Evolutionary conservation across 1,140 invertebrate genomes (phyloP), one percentile per base, ranked within the genome.

Genomic region (Drosophila tani): DNA sequence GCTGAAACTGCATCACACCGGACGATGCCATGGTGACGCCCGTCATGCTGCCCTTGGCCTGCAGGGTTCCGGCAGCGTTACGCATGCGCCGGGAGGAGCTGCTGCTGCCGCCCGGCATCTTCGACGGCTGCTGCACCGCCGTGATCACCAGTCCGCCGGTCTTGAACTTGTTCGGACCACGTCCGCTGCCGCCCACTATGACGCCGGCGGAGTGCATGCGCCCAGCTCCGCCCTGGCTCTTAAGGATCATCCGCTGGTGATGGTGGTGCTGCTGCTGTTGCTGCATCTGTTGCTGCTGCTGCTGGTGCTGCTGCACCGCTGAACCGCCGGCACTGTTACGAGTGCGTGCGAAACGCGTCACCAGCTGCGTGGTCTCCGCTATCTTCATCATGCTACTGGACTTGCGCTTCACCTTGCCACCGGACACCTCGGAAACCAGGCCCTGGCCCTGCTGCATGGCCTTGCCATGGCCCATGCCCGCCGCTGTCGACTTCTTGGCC

Each of bases 71-170:
- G 24, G 51, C 64, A 0, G 60, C 59, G 29, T 85, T 81, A 2
- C 81, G 60, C 47, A 91, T 69, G 7, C 85, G 81, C 7, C 75
- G 51, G 1, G 80, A 82, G 8, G 62, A 64, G 19, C 74, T 67
- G 27, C 56, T 57, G 11, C 66, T 62, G 17, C 77, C 67, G 14
- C 58, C 64, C 19, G 74, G 53, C 35, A 69, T 40, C 15, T 65
- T 58, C 5, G n/a, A 12, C 3, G 67, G 43, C 35, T 80, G 79
- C 27, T 92, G 92, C 5, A 94, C 93, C 9, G 94, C 94, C 19
- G 94, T 95, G 17, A 94, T 93, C 4, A 95, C 94, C 75, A 94
- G 93, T n/a, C 94, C 94, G 66, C 94, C 92, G 80, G 95, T 95
- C 79, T 94, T 94, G 75, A 95, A 95, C 68, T 94, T 94, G 71